Evolutionary conservation across 2,797 vertebrate species (phyloP), one percentile per base, ranked within the genome.

Genomic region (Acrossocheilus fasciatus): DNA sequence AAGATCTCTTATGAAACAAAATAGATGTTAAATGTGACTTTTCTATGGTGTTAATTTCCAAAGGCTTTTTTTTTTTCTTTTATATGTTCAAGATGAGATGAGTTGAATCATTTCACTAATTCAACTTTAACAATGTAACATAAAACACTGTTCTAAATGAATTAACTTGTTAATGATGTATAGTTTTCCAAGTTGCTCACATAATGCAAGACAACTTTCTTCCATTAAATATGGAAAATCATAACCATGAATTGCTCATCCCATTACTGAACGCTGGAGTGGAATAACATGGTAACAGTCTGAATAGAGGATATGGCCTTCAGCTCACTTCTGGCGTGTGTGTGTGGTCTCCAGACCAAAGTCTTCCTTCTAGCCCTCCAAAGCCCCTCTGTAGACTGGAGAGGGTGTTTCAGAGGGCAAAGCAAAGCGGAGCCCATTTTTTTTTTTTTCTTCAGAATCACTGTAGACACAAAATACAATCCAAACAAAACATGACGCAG

Each of bases 321-420:
- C 76, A 36, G 45, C 30, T 83, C 62, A 45, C 76, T 84, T 45
- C 72, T 83, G 82, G 86, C 6, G 54, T 91, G 89, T 90, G 87
- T 91, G 89, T 87, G 90, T 91, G 89, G 90, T 91, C 90, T 79
- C 75, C 75, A 82, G 81, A 80, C 70, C 70, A 54, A 74, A 88
- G 79, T 76, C 41, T 59, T 87, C 77, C 76, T 64, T 74, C 59
- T 64, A 62, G 72, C 70, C 70, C 70, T 73, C 81, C 39, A 30
- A 36, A 69, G 78, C 73, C 84, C 70, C 77, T 73, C n/a, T 77
- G 73, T 45, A 78, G 72, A 54, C 79, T 62, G 39, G 41, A 79
- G 30, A 86, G 69, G 36, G 75, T 80, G 70, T 81, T 72, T 88
- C 81, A 41, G 30, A 86, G 84, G 77, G 86, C 66, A 82, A 87